These are phyloP conservation scores for Percopsis transmontana DNA, from an alignment of 2,113 vertebrate genomes.

Conservation along the genomic window DNA sequence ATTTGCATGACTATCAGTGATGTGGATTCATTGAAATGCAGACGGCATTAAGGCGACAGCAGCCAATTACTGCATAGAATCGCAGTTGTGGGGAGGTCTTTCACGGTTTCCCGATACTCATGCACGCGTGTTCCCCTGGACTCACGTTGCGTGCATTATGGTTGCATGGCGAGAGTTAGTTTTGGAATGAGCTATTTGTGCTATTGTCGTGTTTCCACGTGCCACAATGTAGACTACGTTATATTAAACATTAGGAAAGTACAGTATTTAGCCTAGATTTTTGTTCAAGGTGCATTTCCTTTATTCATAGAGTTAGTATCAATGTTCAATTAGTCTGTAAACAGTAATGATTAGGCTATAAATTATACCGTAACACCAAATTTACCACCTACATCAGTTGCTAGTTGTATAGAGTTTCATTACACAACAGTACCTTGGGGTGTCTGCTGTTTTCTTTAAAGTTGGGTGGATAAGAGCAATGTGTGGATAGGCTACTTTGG, in stretches of 20 bases:
- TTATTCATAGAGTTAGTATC: no score
- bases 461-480: background rate
- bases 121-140: background rate
- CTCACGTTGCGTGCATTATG: constrained; percentile 27
- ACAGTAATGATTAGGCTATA: no score
- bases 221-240: background rate
- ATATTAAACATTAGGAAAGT: background rate
- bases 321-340: no score
- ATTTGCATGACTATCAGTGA: background rate
- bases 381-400: no score
- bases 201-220: background rate
- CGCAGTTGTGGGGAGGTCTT: constrained; percentile 46
- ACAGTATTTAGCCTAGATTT: no score
- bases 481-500: background rate
- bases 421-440: no score
- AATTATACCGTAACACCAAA: no score
- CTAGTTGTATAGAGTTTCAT: no score
- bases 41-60: background rate
- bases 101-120: constrained; percentile 12
- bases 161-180: constrained; percentile 7
- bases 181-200: no score
- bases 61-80: constrained; percentile 38
- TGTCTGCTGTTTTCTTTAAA: background rate
- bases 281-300: no score
- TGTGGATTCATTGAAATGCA: background rate